Percentiles rank a stretch among this genome's conserved stretches.
Evolutionary conservation across 2,797 vertebrate species (phyloP).

Genomic region (Sebastes glaucus): DNA sequence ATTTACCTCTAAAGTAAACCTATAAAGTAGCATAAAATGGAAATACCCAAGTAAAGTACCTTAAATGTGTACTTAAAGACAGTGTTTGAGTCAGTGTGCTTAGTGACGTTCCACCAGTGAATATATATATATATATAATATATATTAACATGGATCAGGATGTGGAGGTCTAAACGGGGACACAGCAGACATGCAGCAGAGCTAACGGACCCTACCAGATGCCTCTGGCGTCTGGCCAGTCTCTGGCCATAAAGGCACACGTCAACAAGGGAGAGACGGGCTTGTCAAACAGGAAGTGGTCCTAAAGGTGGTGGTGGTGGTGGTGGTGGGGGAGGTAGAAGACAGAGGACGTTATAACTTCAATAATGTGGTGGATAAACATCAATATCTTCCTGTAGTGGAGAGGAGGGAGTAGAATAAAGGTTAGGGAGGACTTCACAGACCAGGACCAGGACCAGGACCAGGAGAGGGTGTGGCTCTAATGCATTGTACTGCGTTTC

Average conservation of each 20-base stretch:
- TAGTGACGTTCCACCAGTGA: no score
- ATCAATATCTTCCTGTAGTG: accelerated
- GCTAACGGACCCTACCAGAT: slow-evolving; percentile 87
- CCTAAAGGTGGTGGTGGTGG: slow-evolving; percentile 69
- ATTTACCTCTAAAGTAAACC: no score
- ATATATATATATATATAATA: not conserved
- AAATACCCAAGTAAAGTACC: not conserved
- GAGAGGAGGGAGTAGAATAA: not conserved
- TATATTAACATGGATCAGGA: not conserved
- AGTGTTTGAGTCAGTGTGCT: no score
- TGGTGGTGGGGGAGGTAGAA: not conserved
- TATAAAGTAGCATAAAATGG: not conserved
- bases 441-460: not conserved
- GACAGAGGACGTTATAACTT: slow-evolving; percentile 1
- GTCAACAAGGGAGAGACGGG: slow-evolving; percentile 92
- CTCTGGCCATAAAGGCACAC: slow-evolving; percentile 92
- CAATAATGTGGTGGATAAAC: not conserved
- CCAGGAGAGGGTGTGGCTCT: not conserved
- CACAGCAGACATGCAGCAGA: slow-evolving; percentile 50
- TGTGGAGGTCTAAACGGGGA: not conserved
- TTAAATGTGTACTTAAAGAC: no score
- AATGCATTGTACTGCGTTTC: not conserved
- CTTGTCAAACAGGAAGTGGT: slow-evolving; percentile 96
- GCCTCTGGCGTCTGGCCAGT: slow-evolving; percentile 95
- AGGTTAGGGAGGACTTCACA: not conserved